Evolutionary conservation across 1,140 invertebrate species (phyloP).

Genomic region (Heliothis subflexa): DNA sequence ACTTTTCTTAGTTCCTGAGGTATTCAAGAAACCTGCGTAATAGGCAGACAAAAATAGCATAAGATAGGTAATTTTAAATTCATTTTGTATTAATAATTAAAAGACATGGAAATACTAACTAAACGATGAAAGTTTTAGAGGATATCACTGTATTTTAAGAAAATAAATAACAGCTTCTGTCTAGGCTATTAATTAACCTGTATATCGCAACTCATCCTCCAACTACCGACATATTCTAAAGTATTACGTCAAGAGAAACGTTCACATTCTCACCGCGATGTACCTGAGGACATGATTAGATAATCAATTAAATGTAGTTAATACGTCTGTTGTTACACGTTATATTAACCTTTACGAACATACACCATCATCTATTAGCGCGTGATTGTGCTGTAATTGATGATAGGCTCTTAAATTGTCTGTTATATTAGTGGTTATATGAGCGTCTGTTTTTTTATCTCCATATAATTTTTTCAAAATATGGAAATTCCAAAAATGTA

Average conservation of each 20-base stretch:
- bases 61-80: too few relatives aligned
- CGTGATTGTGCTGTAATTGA: background rate
- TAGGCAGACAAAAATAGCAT: too few relatives aligned
- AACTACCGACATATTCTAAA: background rate
- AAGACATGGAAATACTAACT: too few relatives aligned
- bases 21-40: too few relatives aligned
- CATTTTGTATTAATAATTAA: too few relatives aligned
- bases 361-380: constrained; percentile 22
- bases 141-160: too few relatives aligned
- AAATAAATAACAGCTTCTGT: too few relatives aligned
- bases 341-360: background rate
- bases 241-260: background rate
- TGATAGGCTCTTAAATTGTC: background rate
- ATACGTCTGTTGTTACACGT: constrained; percentile 9
- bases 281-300: constrained; percentile 4
- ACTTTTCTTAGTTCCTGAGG: background rate
- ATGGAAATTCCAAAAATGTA: background rate
- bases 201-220: background rate
- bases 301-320: constrained; percentile 15
- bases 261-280: constrained; percentile 3
- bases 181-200: too few relatives aligned
- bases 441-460: background rate
- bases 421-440: background rate
- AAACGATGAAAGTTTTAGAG: too few relatives aligned
- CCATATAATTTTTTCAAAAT: background rate